Evolutionary conservation across 2,888 invertebrate species (phyloP).

Genomic region (Yponomeuta cagnagella): DNA sequence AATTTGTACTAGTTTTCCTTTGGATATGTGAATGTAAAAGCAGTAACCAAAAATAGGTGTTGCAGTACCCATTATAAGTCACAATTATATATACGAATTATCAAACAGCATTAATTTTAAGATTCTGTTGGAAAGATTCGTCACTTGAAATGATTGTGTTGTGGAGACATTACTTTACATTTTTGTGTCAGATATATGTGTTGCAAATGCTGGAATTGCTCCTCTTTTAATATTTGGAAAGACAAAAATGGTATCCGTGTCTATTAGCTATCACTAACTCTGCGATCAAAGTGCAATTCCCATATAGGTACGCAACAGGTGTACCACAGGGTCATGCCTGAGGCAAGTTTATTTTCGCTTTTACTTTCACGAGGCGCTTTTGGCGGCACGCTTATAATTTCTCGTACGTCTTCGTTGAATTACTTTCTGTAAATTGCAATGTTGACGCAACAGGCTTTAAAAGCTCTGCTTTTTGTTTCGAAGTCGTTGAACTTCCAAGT

Average conservation of each 20-base stretch:
- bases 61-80: too few species aligned
- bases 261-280: background rate
- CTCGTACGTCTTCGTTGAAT: slow-evolving; percentile 1
- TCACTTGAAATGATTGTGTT: too few species aligned
- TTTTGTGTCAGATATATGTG: too few species aligned
- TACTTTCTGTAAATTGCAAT: slow-evolving; percentile 40
- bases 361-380: slow-evolving; percentile 58
- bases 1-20: too few species aligned
- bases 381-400: slow-evolving; percentile 27
- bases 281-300: background rate
- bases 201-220: too few species aligned
- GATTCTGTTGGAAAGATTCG: too few species aligned
- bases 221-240: background rate
- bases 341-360: slow-evolving; percentile 47
- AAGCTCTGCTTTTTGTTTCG: background rate
- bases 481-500: too few species aligned
- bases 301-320: slow-evolving; percentile 33
- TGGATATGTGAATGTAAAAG: too few species aligned
- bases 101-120: too few species aligned
- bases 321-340: slow-evolving; percentile 43
- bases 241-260: background rate
- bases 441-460: slow-evolving; percentile 30
- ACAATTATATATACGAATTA: too few species aligned
- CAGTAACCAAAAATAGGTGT: too few species aligned
- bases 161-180: too few species aligned